Base-by-base conservation (phyloP, 2,888 invertebrate species). In the Apoderus coryli region DNA sequence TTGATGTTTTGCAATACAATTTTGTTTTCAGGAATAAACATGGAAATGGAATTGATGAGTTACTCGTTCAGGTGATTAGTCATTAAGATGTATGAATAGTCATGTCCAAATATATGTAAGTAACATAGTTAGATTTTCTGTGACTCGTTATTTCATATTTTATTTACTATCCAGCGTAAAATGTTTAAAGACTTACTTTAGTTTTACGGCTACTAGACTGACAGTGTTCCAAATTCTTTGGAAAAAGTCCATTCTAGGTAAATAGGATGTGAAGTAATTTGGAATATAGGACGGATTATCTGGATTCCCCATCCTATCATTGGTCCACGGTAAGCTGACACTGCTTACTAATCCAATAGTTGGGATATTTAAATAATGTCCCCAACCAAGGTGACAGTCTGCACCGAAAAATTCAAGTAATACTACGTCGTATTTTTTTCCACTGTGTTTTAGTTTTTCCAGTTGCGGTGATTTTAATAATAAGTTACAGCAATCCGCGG, bases 231-330 rank as follows among this genome's bases (percentile, higher is more conserved):
- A 49, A 4, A 69, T 36, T 11, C 72, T 57, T 31, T 73, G 61
- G 2, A 43, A 34, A 44, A 69, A 69, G 3, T 49, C 56, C 61
- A 74, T 64, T 9, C 56, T 53, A 1, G 61, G 54, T 0, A 57
- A 54, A 38, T 61, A 67, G 3, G 63, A 63, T n/a, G 65, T 53
- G 40, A 65, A 67, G 43, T 64, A 59, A 14, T 59, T 61, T n/a
- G 73, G 70, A 7, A 69, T 59, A 40, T 62, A 67, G 0, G 75
- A 62, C 0, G 72, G 70, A 35, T 67, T 67, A 39, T 65, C 65
- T 0, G 67, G 64, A 32, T 69, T 53, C 3, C 69, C 70, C 22
- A 69, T 59, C 19, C 66, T 57, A 35, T 61, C 58, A 37, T 61
- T 64, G 22, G 61, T 62, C 63, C 67, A 72, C 0, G 72, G 68